A percentile compares a stretch with the other conserved stretches of the same genome.
phyloP scores from a whole-genome alignment of 2,113 vertebrate genomes.

The Etheostoma cragini region DNA sequence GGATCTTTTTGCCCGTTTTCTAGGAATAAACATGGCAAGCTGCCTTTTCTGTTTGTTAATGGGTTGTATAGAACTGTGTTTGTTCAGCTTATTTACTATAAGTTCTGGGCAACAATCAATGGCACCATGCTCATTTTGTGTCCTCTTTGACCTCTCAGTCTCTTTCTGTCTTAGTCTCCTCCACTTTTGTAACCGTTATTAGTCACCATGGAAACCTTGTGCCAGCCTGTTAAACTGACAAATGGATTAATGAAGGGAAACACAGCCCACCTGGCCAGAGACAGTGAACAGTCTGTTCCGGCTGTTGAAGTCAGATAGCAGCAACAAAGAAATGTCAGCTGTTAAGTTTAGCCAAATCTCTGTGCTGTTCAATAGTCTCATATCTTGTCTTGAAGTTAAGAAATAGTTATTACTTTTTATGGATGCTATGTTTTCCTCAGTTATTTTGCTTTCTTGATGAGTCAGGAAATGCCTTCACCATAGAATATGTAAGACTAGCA shows the following conservation, averaged over 20 bases:
- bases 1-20: neutral
- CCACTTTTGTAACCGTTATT: slow-evolving; percentile 26
- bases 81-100: slow-evolving; percentile 17
- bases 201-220: slow-evolving; percentile 59
- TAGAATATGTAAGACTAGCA: neutral
- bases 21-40: neutral
- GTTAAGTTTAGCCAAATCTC: neutral
- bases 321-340: neutral
- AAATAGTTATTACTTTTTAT: neutral
- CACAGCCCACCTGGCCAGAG: slow-evolving; percentile 35
- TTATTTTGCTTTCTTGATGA: neutral
- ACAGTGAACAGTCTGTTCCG: neutral
- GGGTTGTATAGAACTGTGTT: slow-evolving; percentile 9
- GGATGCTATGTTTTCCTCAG: neutral
- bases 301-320: neutral
- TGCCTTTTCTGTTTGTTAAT: slow-evolving; percentile 2
- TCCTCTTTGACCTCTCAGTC: neutral
- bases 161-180: neutral
- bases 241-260: slow-evolving; percentile 53
- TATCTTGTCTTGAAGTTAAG: neutral
- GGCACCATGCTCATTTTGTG: neutral
- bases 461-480: neutral
- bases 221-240: slow-evolving; percentile 35
- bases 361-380: neutral
- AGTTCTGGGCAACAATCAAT: neutral